Evolutionary conservation across 1,140 invertebrate genomes (phyloP).

Genomic region (Harpegnathos saltator): DNA sequence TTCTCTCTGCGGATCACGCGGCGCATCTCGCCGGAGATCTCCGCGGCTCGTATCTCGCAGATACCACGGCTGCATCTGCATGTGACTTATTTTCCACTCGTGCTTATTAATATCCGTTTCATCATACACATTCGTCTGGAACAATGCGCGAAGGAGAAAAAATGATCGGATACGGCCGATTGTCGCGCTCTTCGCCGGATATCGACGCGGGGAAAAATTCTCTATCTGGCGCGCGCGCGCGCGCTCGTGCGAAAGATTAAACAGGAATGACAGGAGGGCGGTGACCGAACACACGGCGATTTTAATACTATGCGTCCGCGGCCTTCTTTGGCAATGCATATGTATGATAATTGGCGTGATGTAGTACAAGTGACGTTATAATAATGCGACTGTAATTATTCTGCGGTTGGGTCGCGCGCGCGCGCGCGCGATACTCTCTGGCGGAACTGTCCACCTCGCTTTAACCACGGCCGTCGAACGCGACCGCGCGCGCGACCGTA

Average conservation of each 20-base stretch:
- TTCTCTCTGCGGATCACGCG: constrained; percentile 56
- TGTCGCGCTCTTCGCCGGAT: neutral
- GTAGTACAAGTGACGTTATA: constrained; percentile 82
- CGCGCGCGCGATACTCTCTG: neutral
- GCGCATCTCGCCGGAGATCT: constrained; percentile 9
- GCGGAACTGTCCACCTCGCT: constrained; percentile 22
- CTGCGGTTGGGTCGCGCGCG: constrained; percentile 9
- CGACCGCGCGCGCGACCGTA: constrained; percentile 66
- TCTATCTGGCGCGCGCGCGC: constrained; percentile 23
- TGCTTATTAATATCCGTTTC: neutral
- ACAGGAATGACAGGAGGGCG: constrained; percentile 62
- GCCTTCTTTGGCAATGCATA: constrained; percentile 77
- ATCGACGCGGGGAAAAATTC: constrained; percentile 20
- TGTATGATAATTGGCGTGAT: constrained; percentile 80
- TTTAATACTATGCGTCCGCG: constrained; percentile 68
- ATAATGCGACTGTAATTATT: constrained; percentile 83
- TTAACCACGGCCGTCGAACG: constrained; percentile 70
- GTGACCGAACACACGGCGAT: constrained; percentile 62
- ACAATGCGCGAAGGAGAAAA: neutral
- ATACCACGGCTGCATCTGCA: constrained; percentile 4
- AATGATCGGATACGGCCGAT: constrained; percentile 4
- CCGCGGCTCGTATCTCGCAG: constrained; percentile 17
- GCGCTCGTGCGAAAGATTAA: constrained; percentile 31
- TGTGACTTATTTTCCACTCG: constrained; percentile 1
- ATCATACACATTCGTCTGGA: constrained; percentile 1